Conservation (phyloP, 2,888 invertebrate species). For the Rhingia campestris region DNA sequence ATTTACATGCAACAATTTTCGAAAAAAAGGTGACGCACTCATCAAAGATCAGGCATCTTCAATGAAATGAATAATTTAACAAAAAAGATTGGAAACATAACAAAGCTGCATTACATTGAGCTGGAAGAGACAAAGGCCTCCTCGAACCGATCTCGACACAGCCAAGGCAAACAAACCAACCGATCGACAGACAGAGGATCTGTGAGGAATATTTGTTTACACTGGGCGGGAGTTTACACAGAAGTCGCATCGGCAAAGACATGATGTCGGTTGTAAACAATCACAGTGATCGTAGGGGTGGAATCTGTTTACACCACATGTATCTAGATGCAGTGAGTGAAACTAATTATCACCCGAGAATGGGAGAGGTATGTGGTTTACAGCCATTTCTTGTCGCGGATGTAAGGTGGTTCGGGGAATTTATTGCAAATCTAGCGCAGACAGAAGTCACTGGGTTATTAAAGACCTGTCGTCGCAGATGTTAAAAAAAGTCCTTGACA, state of each 20-base stretch:
- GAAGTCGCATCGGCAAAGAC: constrained; percentile 53
- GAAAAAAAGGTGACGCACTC: constrained; percentile 59
- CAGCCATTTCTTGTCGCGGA: too few species aligned
- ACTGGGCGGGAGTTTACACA: constrained; percentile 48
- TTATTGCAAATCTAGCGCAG: constrained; percentile 1
- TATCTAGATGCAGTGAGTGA: constrained; percentile 2
- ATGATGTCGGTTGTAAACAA: constrained; percentile 26
- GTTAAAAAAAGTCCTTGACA: too few species aligned
- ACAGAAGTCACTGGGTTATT: not conserved
- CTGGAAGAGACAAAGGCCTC: constrained; percentile 11
- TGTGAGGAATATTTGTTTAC: constrained; percentile 46
- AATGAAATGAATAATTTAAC: constrained; percentile 59
- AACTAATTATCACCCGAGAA: constrained; percentile 12
- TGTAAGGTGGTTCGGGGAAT: not conserved
- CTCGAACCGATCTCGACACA: constrained; percentile 21
- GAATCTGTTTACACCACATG: constrained; percentile 16
- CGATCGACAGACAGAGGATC: constrained; percentile 16
- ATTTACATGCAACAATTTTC: constrained; percentile 58
- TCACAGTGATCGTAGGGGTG: constrained; percentile 19
- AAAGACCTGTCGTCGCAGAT: too few species aligned
- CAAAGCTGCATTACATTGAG: constrained; percentile 11
- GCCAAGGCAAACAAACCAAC: constrained; percentile 17
- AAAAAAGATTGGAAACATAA: not conserved
- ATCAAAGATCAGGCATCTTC: constrained; percentile 27
- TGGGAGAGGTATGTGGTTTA: constrained; percentile 1